phyloP scores from a whole-genome alignment of 2,113 vertebrate species.

The Thunnus thynnus region DNA sequence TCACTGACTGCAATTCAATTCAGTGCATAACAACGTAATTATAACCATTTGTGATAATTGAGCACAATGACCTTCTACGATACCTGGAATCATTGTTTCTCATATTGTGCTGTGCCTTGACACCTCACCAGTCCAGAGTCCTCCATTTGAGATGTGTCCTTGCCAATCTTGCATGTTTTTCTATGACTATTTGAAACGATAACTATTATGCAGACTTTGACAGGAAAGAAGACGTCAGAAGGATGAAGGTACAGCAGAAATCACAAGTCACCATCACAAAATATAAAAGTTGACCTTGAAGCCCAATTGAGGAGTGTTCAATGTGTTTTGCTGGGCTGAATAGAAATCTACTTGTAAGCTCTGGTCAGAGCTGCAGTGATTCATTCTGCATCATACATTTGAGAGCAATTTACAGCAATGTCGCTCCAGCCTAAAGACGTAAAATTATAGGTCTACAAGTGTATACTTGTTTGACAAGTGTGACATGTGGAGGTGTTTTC shows the following conservation, averaged over 20 bases:
- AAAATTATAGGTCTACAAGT: not conserved
- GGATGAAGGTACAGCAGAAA: slow-evolving; percentile 18
- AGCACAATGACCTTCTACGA: slow-evolving; percentile 32
- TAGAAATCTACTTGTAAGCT: not conserved
- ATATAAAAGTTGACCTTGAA: slow-evolving; percentile 46
- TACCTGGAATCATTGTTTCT: slow-evolving; percentile 11
- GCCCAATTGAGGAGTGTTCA: slow-evolving; percentile 4
- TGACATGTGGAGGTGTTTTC: not conserved
- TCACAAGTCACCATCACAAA: slow-evolving; percentile 9
- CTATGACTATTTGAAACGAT: slow-evolving; percentile 21
- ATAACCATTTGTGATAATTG: slow-evolving; percentile 31
- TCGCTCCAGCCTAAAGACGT: not conserved
- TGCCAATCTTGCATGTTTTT: slow-evolving; percentile 20
- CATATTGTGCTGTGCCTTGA: slow-evolving; percentile 1
- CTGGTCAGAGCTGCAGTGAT: not conserved
- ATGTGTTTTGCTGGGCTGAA: slow-evolving; percentile 20
- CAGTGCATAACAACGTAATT: slow-evolving; percentile 32
- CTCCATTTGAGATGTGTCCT: slow-evolving; percentile 22
- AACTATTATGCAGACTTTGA: slow-evolving; percentile 8
- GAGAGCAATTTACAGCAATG: not conserved
- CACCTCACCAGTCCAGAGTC: slow-evolving; percentile 17
- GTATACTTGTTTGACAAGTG: not conserved
- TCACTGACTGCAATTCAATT: slow-evolving; percentile 10
- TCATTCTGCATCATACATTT: slow-evolving; percentile 17
- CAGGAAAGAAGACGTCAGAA: slow-evolving; percentile 28